phyloP scores from a whole-genome alignment of 2,797 vertebrate species.

The Lagocephalus sceleratus region DNA sequence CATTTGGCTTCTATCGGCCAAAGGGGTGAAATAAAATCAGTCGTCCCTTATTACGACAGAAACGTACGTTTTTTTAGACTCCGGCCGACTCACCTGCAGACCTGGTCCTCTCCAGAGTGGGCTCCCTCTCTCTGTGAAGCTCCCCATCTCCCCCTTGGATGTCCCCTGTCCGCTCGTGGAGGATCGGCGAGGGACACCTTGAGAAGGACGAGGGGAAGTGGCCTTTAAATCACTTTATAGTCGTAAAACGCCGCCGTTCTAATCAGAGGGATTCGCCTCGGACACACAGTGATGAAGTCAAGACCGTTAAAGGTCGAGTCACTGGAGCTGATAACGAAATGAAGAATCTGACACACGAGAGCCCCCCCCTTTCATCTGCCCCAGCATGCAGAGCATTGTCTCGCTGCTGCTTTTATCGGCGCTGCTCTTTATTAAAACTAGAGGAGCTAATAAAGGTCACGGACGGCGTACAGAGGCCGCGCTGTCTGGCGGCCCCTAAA shows the following conservation, averaged over 20 bases:
- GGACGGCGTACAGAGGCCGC: slow-evolving; percentile 2
- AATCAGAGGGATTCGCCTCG: slow-evolving; percentile 27
- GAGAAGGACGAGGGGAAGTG: slow-evolving; percentile 6
- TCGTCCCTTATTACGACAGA: not conserved
- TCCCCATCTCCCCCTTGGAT: slow-evolving; percentile 81
- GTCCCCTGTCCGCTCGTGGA: slow-evolving; percentile 82
- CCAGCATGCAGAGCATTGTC: slow-evolving; percentile 26
- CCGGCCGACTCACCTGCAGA: slow-evolving; percentile 69
- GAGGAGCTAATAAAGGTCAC: slow-evolving; percentile 44
- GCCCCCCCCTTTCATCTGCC: slow-evolving; percentile 45
- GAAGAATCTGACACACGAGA: slow-evolving; percentile 45
- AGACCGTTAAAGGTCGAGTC: slow-evolving; percentile 57
- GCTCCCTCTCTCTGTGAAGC: slow-evolving; percentile 83
- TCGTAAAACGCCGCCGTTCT: slow-evolving; percentile 22
- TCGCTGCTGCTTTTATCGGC: slow-evolving; percentile 22
- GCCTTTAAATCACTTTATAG: slow-evolving; percentile 18
- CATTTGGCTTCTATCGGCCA: slow-evolving; percentile 86
- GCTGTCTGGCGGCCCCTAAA: slow-evolving; percentile 32
- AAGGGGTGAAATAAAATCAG: slow-evolving; percentile 1
- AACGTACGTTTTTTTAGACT: not conserved
- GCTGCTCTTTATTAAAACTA: slow-evolving; percentile 50
- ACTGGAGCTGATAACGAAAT: slow-evolving; percentile 59
- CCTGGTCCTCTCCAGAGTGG: slow-evolving; percentile 82
- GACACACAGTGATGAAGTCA: slow-evolving; percentile 54
- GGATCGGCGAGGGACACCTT: slow-evolving; percentile 90